Percentiles rank a stretch among this genome's conserved stretches.
Conservation (phyloP, 1,140 invertebrate species). For the Tetragnatha versicolor region DNA sequence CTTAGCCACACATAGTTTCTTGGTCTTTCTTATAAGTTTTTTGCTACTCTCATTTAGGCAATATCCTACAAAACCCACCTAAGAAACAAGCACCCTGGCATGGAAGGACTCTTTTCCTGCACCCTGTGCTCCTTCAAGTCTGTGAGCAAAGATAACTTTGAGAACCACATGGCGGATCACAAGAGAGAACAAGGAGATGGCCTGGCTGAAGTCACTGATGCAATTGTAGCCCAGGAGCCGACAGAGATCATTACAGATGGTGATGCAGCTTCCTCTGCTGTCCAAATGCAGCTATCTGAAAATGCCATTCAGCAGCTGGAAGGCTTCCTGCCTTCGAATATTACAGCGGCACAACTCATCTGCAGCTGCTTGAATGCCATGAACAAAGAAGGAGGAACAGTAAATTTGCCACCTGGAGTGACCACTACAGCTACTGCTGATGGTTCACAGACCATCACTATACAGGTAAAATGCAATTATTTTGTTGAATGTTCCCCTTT, state of each 20-base stretch:
- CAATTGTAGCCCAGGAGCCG: background rate
- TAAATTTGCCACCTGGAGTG: conserved; percentile 65
- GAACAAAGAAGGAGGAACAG: conserved; percentile 63
- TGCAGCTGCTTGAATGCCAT: conserved; percentile 68
- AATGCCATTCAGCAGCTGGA: conserved; percentile 57
- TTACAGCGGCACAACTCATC: conserved; percentile 68
- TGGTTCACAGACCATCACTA: conserved; percentile 66
- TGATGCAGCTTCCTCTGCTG: conserved; percentile 27
- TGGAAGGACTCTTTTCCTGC: conserved; percentile 67
- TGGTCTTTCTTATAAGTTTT: no score
- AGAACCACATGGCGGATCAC: conserved; percentile 64
- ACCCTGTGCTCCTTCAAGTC: conserved; percentile 63
- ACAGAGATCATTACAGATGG: background rate
- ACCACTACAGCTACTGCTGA: conserved; percentile 65
- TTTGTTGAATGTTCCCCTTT: no score
- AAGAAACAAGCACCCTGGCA: conserved; percentile 71
- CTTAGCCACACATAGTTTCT: no score
- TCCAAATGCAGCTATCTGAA: conserved; percentile 44
- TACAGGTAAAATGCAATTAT: no score
- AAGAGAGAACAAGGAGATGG: conserved; percentile 60
- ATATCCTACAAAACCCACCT: conserved; percentile 74
- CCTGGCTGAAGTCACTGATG: background rate
- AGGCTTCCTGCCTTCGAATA: conserved; percentile 67
- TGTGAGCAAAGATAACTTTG: conserved; percentile 63
- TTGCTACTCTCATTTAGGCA: conserved; percentile 64